Conservation (phyloP, 2,113 vertebrate genomes). For the Acanthisitta chloris region DNA sequence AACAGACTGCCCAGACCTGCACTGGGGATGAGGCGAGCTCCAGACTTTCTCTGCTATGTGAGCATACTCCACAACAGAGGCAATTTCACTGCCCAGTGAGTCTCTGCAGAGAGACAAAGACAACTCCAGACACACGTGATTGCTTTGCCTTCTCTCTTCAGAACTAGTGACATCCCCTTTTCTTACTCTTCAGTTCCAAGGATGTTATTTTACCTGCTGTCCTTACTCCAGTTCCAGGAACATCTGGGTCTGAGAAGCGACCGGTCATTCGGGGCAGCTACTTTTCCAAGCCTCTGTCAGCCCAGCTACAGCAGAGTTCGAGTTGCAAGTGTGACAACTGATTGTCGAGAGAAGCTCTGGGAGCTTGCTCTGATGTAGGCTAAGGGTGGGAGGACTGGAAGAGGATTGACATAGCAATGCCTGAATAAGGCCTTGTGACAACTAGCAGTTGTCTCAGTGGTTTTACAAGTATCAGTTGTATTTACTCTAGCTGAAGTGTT, state of each 20-base stretch:
- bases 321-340: neutral
- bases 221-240: neutral
- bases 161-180: neutral
- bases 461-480: constrained; percentile 32
- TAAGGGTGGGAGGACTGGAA: neutral
- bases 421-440: constrained; percentile 12
- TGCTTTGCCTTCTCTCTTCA: neutral
- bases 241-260: neutral
- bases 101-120: neutral
- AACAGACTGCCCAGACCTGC: neutral
- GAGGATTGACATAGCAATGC: neutral
- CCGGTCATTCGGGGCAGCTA: rapidly evolving
- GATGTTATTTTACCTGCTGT: neutral
- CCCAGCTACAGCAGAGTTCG: neutral
- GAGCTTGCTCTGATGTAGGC: neutral
- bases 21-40: neutral
- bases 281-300: neutral
- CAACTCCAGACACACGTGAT: neutral
- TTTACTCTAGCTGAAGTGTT: constrained; percentile 17
- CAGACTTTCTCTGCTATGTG: neutral
- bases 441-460: neutral
- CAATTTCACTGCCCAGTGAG: neutral
- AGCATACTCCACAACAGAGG: neutral
- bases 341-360: neutral
- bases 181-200: neutral